Conservation (phyloP, 2,888 invertebrate genomes). For the Conops quadrifasciatus region DNA sequence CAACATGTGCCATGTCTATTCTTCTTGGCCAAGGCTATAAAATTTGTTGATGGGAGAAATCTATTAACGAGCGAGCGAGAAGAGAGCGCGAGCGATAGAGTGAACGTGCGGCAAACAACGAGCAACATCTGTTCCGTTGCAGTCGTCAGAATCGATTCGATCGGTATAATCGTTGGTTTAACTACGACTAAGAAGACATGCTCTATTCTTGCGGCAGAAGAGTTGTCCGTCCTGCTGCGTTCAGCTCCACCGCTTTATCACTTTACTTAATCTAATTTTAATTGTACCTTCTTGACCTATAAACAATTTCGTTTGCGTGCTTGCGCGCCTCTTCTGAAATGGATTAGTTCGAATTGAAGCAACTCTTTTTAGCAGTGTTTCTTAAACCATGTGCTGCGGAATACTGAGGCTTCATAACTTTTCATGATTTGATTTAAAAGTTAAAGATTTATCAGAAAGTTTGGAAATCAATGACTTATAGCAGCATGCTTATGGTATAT, state of each 20-base stretch:
- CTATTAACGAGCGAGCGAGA: not conserved
- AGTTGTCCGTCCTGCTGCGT: too few relatives aligned
- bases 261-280: constrained; percentile 24
- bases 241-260: constrained; percentile 12
- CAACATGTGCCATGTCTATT: not conserved
- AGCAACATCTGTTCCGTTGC: not conserved
- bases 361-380: not conserved
- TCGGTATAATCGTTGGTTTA: not conserved
- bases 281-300: constrained; percentile 31
- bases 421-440: too few relatives aligned
- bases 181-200: too few relatives aligned
- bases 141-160: not conserved
- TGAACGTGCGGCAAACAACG: not conserved
- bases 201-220: too few relatives aligned
- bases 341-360: not conserved
- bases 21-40: not conserved
- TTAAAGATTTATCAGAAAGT: too few relatives aligned
- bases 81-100: not conserved
- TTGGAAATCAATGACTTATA: too few relatives aligned
- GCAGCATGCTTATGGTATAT: too few relatives aligned
- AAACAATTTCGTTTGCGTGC: not conserved
- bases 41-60: too few relatives aligned
- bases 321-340: not conserved
- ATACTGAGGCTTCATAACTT: too few relatives aligned
- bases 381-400: not conserved